These are phyloP conservation scores for Drosophila ogumai DNA, from an alignment of 1,140 invertebrate genomes.

Conservation along the genomic window DNA sequence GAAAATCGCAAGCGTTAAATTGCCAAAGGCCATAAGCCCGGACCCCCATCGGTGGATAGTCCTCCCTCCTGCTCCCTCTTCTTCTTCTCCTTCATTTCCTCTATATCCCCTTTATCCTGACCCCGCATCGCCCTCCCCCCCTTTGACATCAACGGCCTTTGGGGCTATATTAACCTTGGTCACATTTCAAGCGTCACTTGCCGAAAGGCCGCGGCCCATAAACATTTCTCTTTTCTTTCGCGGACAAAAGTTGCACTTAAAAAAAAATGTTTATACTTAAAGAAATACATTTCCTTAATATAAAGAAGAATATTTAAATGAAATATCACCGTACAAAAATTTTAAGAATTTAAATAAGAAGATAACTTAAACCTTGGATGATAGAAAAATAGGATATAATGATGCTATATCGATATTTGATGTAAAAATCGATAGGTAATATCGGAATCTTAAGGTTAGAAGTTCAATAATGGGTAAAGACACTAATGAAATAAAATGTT, in stretches of 20 bases:
- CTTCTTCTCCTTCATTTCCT: neutral
- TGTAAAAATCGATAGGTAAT: neutral
- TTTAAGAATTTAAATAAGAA: neutral
- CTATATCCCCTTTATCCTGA: neutral
- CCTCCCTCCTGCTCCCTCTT: neutral
- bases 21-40: slow-evolving; percentile 64
- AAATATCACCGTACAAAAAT: neutral
- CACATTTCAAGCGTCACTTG: slow-evolving; percentile 58
- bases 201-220: slow-evolving; percentile 58
- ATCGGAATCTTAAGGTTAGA: neutral
- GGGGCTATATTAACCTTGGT: slow-evolving; percentile 58
- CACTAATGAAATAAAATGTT: too few species aligned
- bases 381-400: neutral
- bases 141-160: slow-evolving; percentile 19
- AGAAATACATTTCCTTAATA: neutral
- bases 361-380: neutral
- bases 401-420: neutral
- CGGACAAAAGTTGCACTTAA: neutral
- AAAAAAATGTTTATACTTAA: neutral
- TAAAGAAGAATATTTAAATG: neutral
- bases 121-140: neutral
- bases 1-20: slow-evolving; percentile 79
- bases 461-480: too few species aligned
- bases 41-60: slow-evolving; percentile 13
- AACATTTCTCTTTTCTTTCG: slow-evolving; percentile 34